Conservation (phyloP, 2,113 vertebrate species). For the Illadopsis cleaveri region DNA sequence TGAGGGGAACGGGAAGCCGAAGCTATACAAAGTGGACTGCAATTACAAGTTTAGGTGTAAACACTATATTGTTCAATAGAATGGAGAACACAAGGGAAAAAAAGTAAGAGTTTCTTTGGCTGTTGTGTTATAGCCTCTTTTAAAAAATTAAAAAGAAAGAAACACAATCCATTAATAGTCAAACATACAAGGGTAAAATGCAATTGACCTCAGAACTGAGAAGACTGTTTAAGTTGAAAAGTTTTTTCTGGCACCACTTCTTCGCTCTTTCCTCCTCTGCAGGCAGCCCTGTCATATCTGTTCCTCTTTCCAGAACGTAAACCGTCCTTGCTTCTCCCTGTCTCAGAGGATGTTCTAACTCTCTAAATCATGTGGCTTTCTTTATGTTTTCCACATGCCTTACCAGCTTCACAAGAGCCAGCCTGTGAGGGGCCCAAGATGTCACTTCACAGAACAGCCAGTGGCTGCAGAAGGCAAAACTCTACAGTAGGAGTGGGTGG, state of each 20-base stretch:
- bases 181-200: background rate
- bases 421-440: background rate
- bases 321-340: background rate
- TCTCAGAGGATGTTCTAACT: background rate
- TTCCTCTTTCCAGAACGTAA: background rate
- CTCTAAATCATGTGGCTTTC: background rate
- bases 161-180: background rate
- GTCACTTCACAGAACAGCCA: background rate
- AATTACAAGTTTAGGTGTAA: background rate
- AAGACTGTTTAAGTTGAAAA: background rate
- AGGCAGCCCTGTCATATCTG: background rate
- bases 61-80: background rate
- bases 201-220: background rate
- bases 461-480: background rate
- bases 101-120: background rate
- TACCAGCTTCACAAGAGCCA: background rate
- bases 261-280: background rate
- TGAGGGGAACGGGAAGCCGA: background rate
- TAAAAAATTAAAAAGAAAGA: background rate
- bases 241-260: background rate
- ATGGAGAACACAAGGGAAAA: background rate
- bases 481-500: background rate
- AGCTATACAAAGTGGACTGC: background rate
- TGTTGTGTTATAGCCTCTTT: background rate
- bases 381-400: background rate